phyloP scores from a whole-genome alignment of 1,140 invertebrate genomes.

The Aphis gossypii region DNA sequence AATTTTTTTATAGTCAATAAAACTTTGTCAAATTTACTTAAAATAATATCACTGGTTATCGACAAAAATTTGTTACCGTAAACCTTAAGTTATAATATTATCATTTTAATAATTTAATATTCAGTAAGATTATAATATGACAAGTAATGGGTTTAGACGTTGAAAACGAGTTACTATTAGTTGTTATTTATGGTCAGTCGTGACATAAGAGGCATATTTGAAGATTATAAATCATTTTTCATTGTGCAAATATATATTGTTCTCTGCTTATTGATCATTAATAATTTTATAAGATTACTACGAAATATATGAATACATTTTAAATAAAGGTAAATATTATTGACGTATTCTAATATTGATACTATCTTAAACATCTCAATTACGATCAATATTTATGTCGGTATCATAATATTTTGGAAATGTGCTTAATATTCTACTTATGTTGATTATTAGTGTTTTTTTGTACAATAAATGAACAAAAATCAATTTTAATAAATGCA shows the following conservation, averaged over 20 bases:
- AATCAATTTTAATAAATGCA: neutral
- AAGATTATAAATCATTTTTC: neutral
- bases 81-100: neutral
- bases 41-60: neutral
- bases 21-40: neutral
- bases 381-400: neutral
- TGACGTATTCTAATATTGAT: neutral
- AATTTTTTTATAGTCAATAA: neutral
- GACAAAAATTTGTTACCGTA: neutral
- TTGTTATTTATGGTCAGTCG: neutral
- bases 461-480: neutral
- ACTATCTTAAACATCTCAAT: neutral
- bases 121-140: neutral
- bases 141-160: conserved; percentile 11
- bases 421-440: neutral
- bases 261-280: neutral
- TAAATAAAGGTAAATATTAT: neutral
- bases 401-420: neutral
- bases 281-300: neutral
- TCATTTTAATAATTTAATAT: neutral
- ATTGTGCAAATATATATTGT: neutral
- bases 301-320: neutral
- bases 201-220: neutral
- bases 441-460: neutral
- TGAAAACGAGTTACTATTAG: neutral